These are phyloP conservation scores for Cladopsammia gracilis DNA, from an alignment of 64 coral and sea anemone species.

Conservation along the genomic window DNA sequence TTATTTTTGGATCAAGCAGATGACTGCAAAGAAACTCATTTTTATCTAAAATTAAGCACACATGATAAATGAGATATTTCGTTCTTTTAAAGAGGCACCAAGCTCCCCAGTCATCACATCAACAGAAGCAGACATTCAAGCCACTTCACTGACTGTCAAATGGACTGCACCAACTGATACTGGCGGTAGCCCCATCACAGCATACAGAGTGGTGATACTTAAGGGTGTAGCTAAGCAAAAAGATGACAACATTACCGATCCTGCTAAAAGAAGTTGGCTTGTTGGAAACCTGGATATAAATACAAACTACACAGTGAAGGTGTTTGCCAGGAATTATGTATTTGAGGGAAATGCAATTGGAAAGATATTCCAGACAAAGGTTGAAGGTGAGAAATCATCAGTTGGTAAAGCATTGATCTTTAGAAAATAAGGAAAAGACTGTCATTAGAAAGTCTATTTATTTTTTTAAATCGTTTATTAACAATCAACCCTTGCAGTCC, in stretches of 20 bases:
- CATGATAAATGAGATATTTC: no score
- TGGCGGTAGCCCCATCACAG: background rate
- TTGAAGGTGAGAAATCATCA: background rate
- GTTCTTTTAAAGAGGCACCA: no score
- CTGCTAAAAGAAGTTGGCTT: background rate
- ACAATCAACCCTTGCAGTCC: no score
- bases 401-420: no score
- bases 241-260: background rate
- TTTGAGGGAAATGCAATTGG: background rate
- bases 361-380: background rate
- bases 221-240: background rate
- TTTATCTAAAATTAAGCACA: no score
- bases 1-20: no score
- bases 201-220: constrained; percentile 1
- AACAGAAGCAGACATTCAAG: background rate
- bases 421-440: no score
- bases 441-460: no score
- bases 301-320: background rate
- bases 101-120: no score
- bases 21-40: no score
- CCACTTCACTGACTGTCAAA: background rate
- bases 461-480: no score
- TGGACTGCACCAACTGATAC: background rate
- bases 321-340: background rate
- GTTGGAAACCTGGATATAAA: background rate